Percentiles rank a stretch among this genome's conserved stretches.
These are phyloP conservation scores for Diorhabda elongata DNA, from an alignment of 1,140 invertebrate genomes.

Conservation along the genomic window DNA sequence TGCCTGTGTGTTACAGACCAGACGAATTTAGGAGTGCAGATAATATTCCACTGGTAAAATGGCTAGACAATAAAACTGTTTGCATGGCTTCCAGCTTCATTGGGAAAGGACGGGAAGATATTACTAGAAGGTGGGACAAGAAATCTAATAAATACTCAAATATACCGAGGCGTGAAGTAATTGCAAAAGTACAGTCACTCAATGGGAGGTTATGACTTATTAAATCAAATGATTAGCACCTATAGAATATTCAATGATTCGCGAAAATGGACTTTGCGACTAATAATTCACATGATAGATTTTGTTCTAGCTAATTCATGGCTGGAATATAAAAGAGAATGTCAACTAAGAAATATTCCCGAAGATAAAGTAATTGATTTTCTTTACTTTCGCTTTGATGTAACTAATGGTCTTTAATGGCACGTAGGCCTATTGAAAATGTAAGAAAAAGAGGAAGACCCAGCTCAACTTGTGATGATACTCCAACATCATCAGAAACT, in stretches of 20 bases:
- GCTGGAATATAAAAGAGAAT: too few relatives aligned
- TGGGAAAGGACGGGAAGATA: conserved; percentile 40
- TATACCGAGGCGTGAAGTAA: conserved; percentile 40
- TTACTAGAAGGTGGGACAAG: conserved; percentile 34
- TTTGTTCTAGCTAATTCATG: neutral
- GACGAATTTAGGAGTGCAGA: conserved; percentile 1
- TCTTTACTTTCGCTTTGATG: too few relatives aligned
- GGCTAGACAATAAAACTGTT: too few relatives aligned
- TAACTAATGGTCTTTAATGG: too few relatives aligned
- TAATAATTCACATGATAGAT: conserved; percentile 18
- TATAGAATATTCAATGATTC: conserved; percentile 7
- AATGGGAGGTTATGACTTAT: conserved; percentile 45
- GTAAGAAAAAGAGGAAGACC: too few relatives aligned
- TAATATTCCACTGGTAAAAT: too few relatives aligned
- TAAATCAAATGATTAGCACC: conserved; percentile 26
- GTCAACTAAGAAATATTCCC: too few relatives aligned
- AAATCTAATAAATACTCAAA: conserved; percentile 42
- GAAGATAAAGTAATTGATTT: too few relatives aligned
- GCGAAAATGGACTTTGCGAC: conserved; percentile 12
- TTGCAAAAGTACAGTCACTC: conserved; percentile 41
- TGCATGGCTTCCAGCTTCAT: conserved; percentile 47
- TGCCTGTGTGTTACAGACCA: neutral
- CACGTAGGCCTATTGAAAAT: too few relatives aligned
- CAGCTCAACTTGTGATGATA: too few relatives aligned
- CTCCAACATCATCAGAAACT: too few relatives aligned